These are phyloP conservation scores for Dromaius novaehollandiae DNA, from an alignment of 2,113 vertebrate genomes.

Conservation along the genomic window DNA sequence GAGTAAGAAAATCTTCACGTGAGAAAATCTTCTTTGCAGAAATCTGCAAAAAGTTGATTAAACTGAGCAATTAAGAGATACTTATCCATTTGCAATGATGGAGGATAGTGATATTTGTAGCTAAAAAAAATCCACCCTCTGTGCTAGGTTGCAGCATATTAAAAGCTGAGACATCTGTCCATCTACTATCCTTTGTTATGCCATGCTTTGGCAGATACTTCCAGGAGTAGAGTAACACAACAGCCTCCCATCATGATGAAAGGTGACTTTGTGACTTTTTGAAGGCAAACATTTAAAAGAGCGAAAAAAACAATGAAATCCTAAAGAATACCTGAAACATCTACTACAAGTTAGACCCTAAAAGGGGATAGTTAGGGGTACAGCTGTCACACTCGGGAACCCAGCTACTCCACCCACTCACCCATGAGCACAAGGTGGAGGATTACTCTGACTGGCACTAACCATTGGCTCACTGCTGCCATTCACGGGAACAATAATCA, in stretches of 20 bases:
- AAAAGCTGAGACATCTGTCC: neutral
- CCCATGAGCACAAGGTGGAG: fast-evolving
- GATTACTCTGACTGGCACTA: neutral
- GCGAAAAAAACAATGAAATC: neutral
- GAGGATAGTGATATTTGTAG: neutral
- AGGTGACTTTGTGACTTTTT: neutral
- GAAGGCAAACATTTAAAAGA: neutral
- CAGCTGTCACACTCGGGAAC: neutral
- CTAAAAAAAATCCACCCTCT: neutral
- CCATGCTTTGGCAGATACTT: neutral
- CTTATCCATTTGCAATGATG: neutral
- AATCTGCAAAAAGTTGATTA: neutral
- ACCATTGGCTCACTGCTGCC: neutral
- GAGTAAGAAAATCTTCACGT: neutral
- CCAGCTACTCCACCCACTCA: fast-evolving
- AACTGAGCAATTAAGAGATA: neutral
- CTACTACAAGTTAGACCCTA: neutral
- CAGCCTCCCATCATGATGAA: neutral
- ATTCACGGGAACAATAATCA: neutral
- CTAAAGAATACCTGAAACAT: neutral
- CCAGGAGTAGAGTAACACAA: neutral
- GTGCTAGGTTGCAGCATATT: neutral
- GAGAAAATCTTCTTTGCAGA: neutral
- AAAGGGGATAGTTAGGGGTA: no score
- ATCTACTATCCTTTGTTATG: neutral